Evolutionary conservation across 2,797 vertebrate genomes (phyloP).

Genomic region (Echeneis naucrates): DNA sequence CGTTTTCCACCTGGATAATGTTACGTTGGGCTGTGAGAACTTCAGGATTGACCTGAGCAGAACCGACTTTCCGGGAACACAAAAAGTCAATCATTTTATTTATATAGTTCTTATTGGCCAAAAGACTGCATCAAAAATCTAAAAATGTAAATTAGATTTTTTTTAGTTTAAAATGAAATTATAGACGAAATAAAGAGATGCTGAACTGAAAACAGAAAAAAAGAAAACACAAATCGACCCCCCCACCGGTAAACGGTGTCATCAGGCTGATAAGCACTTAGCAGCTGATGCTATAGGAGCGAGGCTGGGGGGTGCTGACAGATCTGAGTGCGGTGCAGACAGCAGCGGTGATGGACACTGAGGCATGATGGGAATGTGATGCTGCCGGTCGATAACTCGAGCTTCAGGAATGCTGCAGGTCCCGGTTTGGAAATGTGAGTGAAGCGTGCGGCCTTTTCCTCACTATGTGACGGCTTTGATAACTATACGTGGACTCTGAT

Average conservation of each 20-base stretch:
- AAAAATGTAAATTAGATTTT: no score
- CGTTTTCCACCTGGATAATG: slow-evolving; percentile 46
- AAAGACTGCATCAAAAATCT: no score
- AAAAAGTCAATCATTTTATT: no score
- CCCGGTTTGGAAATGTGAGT: neutral
- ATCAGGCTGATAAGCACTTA: neutral
- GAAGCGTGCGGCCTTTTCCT: slow-evolving; percentile 58
- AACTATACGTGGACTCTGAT: slow-evolving; percentile 37
- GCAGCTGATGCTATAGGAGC: slow-evolving; percentile 10
- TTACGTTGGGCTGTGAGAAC: no score
- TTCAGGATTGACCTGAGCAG: neutral
- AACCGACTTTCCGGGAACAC: no score
- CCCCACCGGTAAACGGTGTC: neutral
- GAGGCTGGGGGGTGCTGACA: slow-evolving; percentile 32
- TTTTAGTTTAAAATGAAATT: no score
- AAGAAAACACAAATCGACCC: no score
- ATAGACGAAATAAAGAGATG: no score
- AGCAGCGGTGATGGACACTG: slow-evolving; percentile 29
- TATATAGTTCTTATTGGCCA: no score
- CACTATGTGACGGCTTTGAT: slow-evolving; percentile 42
- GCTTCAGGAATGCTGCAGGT: slow-evolving; percentile 42
- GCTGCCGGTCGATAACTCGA: slow-evolving; percentile 28
- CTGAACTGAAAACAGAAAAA: no score
- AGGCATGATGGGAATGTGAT: slow-evolving; percentile 55
- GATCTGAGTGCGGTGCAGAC: slow-evolving; percentile 32